Evolutionary conservation across 1,140 invertebrate genomes (phyloP).

Genomic region (Drosophila cardini): DNA sequence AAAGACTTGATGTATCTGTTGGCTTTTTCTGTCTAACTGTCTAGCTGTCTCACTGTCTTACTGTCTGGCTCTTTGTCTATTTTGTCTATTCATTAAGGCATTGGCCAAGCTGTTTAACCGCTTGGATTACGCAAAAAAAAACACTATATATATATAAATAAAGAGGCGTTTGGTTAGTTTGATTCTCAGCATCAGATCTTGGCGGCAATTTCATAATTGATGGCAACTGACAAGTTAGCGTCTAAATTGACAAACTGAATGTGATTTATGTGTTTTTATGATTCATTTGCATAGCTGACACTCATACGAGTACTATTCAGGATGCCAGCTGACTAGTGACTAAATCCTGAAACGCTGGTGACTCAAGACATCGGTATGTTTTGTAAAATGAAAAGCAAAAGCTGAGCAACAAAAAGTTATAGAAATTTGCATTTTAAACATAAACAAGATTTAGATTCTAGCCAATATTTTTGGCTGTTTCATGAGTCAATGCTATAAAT

Average conservation of each 20-base stretch:
- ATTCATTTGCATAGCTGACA: conserved; percentile 37
- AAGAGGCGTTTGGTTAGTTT: conserved; percentile 26
- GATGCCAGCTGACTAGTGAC: conserved; percentile 21
- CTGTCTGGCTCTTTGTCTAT: conserved; percentile 20
- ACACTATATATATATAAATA: neutral
- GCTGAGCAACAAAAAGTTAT: conserved; percentile 2
- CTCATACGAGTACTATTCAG: conserved; percentile 15
- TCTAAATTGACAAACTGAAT: conserved; percentile 58
- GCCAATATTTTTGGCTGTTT: conserved; percentile 36
- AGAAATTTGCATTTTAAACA: conserved; percentile 59
- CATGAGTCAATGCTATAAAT: conserved; percentile 76
- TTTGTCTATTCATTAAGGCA: conserved; percentile 46
- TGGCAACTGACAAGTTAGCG: conserved; percentile 56
- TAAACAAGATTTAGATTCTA: conserved; percentile 39
- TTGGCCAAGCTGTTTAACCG: conserved; percentile 39
- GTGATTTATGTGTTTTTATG: too few species aligned
- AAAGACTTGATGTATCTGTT: conserved; percentile 45
- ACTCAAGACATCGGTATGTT: conserved; percentile 24
- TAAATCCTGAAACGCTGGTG: conserved; percentile 27
- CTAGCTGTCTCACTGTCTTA: conserved; percentile 1
- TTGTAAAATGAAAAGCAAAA: conserved; percentile 31
- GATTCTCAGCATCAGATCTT: conserved; percentile 16
- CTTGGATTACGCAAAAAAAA: conserved; percentile 42
- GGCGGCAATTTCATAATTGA: conserved; percentile 66
- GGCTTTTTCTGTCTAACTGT: conserved; percentile 23